Evolutionary conservation across 2,113 vertebrate genomes (phyloP).

Genomic region (Rhipidura dahli): DNA sequence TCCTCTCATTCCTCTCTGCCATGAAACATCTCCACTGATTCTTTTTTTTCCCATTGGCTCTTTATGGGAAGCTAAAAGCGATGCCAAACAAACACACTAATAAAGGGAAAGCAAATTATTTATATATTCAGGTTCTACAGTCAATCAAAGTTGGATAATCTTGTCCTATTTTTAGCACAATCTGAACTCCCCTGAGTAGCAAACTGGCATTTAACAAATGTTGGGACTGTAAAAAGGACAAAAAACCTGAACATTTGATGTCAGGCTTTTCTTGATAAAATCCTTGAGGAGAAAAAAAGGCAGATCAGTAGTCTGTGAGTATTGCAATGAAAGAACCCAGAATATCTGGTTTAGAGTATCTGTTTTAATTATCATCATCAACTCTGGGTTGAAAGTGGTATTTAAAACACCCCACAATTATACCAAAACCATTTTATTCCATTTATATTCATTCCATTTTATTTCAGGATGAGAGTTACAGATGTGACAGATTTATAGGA

Average conservation of each 20-base stretch:
- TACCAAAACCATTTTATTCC: no score
- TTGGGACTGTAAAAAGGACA: neutral
- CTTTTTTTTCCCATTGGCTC: neutral
- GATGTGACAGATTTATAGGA: neutral
- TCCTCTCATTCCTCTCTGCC: neutral
- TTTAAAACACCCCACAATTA: neutral
- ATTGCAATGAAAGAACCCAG: neutral
- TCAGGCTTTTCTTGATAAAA: neutral
- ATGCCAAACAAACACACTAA: neutral
- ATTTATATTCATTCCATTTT: neutral
- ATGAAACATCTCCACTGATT: neutral
- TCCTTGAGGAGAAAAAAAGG: neutral
- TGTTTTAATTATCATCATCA: neutral
- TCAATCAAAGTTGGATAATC: constrained; percentile 7
- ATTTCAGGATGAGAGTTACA: neutral
- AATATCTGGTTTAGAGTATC: neutral
- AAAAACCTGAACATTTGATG: neutral
- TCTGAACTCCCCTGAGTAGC: neutral
- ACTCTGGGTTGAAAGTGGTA: neutral
- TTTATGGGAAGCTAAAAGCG: neutral
- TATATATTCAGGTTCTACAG: constrained; percentile 8
- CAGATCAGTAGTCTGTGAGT: neutral
- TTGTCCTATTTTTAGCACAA: constrained; percentile 1
- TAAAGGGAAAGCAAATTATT: constrained; percentile 10
- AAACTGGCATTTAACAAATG: neutral